Evolutionary conservation across 2,888 invertebrate genomes (phyloP).

Genomic region (Hartigia nigra): DNA sequence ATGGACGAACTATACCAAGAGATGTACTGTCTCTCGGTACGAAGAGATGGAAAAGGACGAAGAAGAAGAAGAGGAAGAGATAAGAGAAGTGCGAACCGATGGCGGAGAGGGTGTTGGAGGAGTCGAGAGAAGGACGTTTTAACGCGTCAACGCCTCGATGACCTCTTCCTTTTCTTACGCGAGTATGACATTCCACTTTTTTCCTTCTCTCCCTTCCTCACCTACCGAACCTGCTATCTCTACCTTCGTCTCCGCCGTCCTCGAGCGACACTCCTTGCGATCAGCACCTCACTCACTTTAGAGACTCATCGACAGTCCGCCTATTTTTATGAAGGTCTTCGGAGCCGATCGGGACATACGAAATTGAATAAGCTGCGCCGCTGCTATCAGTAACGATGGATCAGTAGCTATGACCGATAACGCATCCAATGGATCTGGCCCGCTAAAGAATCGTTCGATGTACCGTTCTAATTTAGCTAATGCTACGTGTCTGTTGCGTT

Average conservation of each 20-base stretch:
- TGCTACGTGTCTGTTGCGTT: neutral
- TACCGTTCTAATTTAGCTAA: neutral
- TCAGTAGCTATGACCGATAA: neutral
- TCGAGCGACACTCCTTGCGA: neutral
- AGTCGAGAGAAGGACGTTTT: constrained; percentile 28
- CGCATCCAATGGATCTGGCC: neutral
- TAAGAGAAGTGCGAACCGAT: constrained; percentile 3
- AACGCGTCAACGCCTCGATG: constrained; percentile 42
- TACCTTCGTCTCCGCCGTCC: neutral
- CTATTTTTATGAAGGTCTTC: neutral
- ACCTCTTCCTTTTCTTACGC: constrained; percentile 29
- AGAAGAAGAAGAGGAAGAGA: neutral
- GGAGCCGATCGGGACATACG: neutral
- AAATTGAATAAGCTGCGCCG: constrained; percentile 3
- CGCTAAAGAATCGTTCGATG: neutral
- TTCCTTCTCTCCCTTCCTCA: neutral
- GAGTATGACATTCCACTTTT: constrained; percentile 7
- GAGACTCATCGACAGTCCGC: neutral
- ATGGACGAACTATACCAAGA: neutral
- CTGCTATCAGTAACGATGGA: constrained; percentile 1
- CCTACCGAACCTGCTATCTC: neutral
- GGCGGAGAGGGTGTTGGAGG: neutral
- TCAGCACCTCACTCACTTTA: neutral
- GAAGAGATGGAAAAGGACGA: neutral
- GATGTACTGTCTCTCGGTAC: neutral